Evolutionary conservation across 2,888 invertebrate species (phyloP).

Genomic region (Ectemnius continuus): DNA sequence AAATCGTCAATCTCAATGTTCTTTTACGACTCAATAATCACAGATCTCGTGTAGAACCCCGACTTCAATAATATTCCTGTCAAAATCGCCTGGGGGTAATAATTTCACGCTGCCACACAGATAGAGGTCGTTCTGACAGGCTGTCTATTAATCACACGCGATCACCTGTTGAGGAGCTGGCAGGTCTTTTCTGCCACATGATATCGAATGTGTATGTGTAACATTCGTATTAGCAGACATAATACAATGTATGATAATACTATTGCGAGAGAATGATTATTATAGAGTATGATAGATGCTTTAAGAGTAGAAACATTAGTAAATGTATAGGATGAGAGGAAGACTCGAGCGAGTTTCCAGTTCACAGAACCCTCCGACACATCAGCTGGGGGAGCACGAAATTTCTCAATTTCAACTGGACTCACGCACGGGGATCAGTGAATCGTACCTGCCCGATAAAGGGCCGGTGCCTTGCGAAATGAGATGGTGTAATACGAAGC

Average conservation of each 20-base stretch:
- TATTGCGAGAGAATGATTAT: no score
- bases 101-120: conserved; percentile 69
- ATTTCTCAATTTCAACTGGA: conserved; percentile 18
- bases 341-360: no score
- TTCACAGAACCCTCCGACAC: neutral
- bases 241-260: no score
- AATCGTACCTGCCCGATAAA: conserved; percentile 17
- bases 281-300: no score
- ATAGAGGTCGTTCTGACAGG: conserved; percentile 51
- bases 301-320: no score
- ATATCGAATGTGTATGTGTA: neutral
- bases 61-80: conserved; percentile 62
- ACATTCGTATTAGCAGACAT: no score
- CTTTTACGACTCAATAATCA: conserved; percentile 73
- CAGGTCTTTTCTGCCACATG: neutral
- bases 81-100: conserved; percentile 59
- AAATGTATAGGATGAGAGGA: no score
- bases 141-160: conserved; percentile 65
- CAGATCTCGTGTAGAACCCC: conserved; percentile 62
- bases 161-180: conserved; percentile 22
- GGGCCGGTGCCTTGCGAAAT: conserved; percentile 17
- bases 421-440: conserved; percentile 3
- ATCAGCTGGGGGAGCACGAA: neutral
- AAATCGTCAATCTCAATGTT: conserved; percentile 32
- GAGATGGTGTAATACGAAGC: conserved; percentile 31